Evolutionary conservation across 2,797 vertebrate genomes (phyloP).

Genomic region (Rhadinocentrus ornatus): DNA sequence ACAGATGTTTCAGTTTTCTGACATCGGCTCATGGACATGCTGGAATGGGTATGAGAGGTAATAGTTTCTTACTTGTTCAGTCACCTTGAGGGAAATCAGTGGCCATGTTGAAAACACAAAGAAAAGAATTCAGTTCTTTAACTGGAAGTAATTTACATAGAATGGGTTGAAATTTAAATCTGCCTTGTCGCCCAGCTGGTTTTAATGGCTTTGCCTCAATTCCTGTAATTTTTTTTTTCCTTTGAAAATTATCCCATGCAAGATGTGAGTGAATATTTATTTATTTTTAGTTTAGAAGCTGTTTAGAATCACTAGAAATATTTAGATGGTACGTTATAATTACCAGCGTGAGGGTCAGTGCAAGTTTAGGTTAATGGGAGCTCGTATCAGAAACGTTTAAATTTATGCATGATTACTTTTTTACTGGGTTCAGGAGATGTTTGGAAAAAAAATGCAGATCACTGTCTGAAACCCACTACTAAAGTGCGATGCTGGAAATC

Average conservation of each 20-base stretch:
- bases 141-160: too few species aligned
- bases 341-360: too few species aligned
- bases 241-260: too few species aligned
- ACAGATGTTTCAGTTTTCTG: neutral
- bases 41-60: neutral
- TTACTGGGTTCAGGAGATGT: too few species aligned
- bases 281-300: too few species aligned
- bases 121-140: neutral
- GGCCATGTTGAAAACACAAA: conserved; percentile 27
- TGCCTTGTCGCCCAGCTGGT: neutral
- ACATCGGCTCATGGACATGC: neutral
- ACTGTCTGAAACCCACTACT: too few species aligned
- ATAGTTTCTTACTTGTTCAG: conserved; percentile 66
- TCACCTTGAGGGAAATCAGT: conserved; percentile 56
- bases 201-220: too few species aligned
- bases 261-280: too few species aligned
- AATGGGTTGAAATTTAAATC: neutral
- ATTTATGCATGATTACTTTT: neutral
- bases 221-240: neutral
- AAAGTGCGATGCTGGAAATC: too few species aligned
- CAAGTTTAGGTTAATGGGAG: too few species aligned
- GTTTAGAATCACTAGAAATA: neutral
- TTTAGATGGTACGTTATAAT: neutral
- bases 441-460: too few species aligned
- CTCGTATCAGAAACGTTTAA: neutral